Evolutionary conservation across 2,113 vertebrate species (phyloP), one percentile per base, ranked within the genome.

Genomic region (Choloepus hoffmanni): DNA sequence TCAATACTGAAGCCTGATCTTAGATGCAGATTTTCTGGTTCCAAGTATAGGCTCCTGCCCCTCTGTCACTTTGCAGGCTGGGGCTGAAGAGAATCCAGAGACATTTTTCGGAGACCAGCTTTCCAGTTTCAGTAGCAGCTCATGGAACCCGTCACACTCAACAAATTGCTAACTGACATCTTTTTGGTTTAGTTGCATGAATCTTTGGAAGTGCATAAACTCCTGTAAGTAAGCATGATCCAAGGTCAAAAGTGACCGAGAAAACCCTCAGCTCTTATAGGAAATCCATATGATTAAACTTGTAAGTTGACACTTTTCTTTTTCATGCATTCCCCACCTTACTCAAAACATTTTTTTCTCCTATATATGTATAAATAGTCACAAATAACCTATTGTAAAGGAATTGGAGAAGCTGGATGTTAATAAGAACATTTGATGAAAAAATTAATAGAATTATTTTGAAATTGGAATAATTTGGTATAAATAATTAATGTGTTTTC

Each of bases 371-470:
- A 0, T 24, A 33, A 90, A 21, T 45, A 33, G n/a, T 74, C 48
- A 30, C 9, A 58, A 74, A 65, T 14, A 23, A 67, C 14, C 60
- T 21, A 33, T 30, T 84, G 72, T 58, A 87, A 92, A 70, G 33
- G 30, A 89, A 72, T 10, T 33, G 16, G 50, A 73, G 63, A 68
- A 63, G 26, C 3, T 45, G 16, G 30, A 33, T 88, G 9, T 76
- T 84, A 87, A n/a, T 62, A n/a, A 73, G 30, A 76, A 63, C 58
- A 74, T 78, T 70, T 1, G 7, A 60, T 28, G 36, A 65, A 84
- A 95, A 85, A 43, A 72, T 23, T 13, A 40, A 90, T 12, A 65
- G 9, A 85, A 92, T 65, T 33, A 50, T 82, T 94, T 65, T 92
- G 70, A 92, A 90, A 95, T 77, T 87, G 63, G 85, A 55, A 94